Evolutionary conservation across 1,140 invertebrate genomes (phyloP).

Genomic region (Papilio dardanus): DNA sequence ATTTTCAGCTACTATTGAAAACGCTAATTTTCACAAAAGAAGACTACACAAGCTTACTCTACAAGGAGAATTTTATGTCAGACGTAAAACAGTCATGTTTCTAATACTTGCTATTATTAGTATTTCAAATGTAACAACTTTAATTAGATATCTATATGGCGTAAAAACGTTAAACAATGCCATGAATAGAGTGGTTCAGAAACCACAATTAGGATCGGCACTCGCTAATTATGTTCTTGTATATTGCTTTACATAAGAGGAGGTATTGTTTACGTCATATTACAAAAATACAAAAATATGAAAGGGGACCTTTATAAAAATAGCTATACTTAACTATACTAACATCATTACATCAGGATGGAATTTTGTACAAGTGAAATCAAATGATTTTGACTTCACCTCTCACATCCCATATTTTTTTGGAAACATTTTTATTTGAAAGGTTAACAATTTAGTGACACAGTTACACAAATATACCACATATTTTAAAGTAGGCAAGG

Average conservation of each 20-base stretch:
- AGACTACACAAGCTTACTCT: background rate
- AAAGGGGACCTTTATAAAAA: too few species aligned
- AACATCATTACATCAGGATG: too few species aligned
- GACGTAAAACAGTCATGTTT: background rate
- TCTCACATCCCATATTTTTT: too few species aligned
- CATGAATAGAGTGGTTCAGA: background rate
- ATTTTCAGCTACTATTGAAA: too few species aligned
- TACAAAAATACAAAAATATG: too few species aligned
- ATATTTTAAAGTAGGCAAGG: background rate
- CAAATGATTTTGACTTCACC: too few species aligned
- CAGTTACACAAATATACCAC: background rate
- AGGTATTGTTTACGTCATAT: background rate
- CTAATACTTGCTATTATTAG: background rate
- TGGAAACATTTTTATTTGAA: too few species aligned
- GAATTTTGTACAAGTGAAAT: too few species aligned
- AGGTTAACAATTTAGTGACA: background rate
- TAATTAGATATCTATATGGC: background rate
- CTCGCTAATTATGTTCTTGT: constrained; percentile 12
- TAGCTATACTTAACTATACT: too few species aligned
- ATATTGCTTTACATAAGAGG: background rate
- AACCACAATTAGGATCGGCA: background rate
- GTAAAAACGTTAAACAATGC: background rate
- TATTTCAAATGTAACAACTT: background rate
- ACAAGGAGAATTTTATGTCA: background rate
- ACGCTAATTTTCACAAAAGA: background rate